phyloP scores from a whole-genome alignment of 2,113 vertebrate species.

The Myrmecophaga tridactyla region DNA sequence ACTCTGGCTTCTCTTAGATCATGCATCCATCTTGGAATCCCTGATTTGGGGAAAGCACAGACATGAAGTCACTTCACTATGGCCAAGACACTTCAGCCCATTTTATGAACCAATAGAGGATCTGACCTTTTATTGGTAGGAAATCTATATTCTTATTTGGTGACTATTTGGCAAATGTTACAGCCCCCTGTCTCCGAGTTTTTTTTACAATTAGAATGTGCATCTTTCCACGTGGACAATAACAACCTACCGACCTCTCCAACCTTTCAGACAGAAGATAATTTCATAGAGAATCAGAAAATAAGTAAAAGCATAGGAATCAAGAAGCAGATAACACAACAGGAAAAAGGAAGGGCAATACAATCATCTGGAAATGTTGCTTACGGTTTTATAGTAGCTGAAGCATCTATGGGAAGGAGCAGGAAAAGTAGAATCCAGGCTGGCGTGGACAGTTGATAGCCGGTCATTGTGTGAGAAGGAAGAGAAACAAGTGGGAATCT shows the following conservation, averaged over 20 bases:
- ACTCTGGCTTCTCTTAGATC: background rate
- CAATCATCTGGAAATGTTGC: conserved; percentile 17
- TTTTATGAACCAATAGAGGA: background rate
- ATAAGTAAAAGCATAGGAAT: background rate
- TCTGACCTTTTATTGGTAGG: background rate
- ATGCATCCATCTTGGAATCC: background rate
- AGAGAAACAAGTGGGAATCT: background rate
- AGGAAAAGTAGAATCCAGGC: conserved; percentile 41
- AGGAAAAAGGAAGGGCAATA: background rate
- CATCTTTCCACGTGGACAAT: background rate
- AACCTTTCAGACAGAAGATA: background rate
- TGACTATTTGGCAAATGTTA: background rate
- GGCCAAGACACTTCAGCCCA: background rate
- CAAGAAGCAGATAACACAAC: background rate
- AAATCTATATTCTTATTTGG: background rate
- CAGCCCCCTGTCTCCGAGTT: background rate
- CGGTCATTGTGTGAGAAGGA: conserved; percentile 32
- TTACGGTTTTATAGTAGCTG: conserved; percentile 63
- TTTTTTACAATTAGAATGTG: background rate
- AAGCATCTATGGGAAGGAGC: conserved; percentile 48
- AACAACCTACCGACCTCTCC: background rate
- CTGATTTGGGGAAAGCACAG: background rate
- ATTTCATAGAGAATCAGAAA: background rate
- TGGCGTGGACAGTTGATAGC: background rate
- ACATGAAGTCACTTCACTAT: background rate